Evolutionary conservation across 2,113 vertebrate species (phyloP).

Genomic region (Poecile atricapillus): DNA sequence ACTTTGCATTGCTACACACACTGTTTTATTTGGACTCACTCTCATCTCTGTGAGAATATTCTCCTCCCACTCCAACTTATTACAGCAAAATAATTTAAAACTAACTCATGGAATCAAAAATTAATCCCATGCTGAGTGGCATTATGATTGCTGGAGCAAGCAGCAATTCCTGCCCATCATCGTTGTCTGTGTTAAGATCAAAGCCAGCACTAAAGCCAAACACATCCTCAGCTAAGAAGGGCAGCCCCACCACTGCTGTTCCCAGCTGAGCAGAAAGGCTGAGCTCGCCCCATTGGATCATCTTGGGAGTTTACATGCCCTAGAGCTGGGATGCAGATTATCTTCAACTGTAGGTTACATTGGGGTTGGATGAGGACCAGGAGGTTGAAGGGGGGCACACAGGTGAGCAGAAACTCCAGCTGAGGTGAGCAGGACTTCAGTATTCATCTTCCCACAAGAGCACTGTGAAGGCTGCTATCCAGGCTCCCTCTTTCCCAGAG

Average conservation of each 20-base stretch:
- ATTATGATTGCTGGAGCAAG: constrained; percentile 37
- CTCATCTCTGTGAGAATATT: constrained; percentile 1
- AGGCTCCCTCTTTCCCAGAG: not conserved
- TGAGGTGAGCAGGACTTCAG: not conserved
- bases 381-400: not conserved
- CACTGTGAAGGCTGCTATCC: not conserved
- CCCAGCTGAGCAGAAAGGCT: not conserved
- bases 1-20: not conserved
- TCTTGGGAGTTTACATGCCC: not conserved
- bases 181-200: not conserved
- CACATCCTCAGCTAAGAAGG: not conserved
- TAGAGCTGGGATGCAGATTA: not conserved
- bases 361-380: not conserved
- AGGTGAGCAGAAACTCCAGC: not conserved
- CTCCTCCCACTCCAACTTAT: not conserved
- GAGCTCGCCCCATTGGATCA: rapidly evolving
- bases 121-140: constrained; percentile 37
- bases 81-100: constrained; percentile 38
- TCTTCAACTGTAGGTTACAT: not conserved
- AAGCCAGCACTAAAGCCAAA: not conserved
- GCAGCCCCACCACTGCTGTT: not conserved
- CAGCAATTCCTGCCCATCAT: constrained; percentile 1
- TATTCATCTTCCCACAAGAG: not conserved
- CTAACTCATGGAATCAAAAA: constrained; percentile 6
- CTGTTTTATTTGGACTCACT: constrained; percentile 8